phyloP scores from a whole-genome alignment of 2,797 vertebrate species.

The Cynodonichthys magdalenae region DNA sequence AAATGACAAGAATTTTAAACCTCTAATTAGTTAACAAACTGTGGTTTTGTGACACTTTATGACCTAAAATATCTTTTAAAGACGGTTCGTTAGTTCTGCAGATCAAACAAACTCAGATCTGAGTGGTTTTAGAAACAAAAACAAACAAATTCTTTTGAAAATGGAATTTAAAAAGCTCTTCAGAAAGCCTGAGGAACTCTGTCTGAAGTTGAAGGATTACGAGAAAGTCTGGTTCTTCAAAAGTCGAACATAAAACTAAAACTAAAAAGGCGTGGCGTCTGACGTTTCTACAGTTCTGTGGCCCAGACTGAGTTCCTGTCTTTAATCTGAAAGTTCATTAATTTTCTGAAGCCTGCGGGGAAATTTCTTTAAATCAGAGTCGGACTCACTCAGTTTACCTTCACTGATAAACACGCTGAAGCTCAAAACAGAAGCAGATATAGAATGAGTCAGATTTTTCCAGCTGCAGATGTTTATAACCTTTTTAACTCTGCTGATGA shows the following conservation, averaged over 20 bases:
- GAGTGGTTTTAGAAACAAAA: not conserved
- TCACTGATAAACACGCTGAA: conserved; percentile 32
- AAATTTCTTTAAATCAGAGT: not conserved
- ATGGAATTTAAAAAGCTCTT: not conserved
- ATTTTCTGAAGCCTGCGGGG: not conserved
- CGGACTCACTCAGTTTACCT: conserved; percentile 17
- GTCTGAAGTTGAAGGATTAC: not conserved
- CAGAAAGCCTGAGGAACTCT: not conserved
- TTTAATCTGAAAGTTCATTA: not conserved
- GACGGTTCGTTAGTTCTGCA: too few species aligned
- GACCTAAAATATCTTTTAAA: too few species aligned
- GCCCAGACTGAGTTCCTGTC: too few species aligned
- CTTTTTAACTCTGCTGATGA: not conserved
- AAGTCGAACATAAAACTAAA: not conserved
- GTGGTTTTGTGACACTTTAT: too few species aligned
- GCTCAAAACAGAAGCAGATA: conserved; percentile 20
- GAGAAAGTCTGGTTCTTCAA: not conserved
- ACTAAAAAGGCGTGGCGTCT: not conserved
- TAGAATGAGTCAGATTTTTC: too few species aligned
- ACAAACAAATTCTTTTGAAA: conserved; percentile 1
- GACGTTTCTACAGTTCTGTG: not conserved
- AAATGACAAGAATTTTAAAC: too few species aligned
- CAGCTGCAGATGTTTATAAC: conserved; percentile 25
- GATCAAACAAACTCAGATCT: too few species aligned
- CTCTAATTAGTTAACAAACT: too few species aligned